phyloP scores from a whole-genome alignment of 2,797 vertebrate genomes.

The Telmatherina bonti region DNA sequence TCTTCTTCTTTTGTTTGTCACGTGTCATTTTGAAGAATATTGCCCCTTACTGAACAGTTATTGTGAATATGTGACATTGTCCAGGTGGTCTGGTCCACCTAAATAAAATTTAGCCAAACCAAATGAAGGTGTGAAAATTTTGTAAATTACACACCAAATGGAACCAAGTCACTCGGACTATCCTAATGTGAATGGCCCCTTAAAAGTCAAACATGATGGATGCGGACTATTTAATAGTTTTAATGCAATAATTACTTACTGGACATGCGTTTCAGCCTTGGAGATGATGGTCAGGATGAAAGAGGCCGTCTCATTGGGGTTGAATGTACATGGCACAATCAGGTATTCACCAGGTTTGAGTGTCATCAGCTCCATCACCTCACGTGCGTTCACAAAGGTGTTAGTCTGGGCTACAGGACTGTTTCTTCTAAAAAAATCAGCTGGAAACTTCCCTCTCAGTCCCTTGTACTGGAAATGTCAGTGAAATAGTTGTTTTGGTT shows the following conservation, averaged over 20 bases:
- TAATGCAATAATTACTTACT: slow-evolving; percentile 52
- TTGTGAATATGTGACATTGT: no score
- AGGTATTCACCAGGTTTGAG: slow-evolving; percentile 76
- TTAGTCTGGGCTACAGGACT: slow-evolving; percentile 34
- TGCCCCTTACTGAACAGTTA: no score
- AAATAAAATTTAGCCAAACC: no score
- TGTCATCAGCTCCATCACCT: slow-evolving; percentile 62
- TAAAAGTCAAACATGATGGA: no score
- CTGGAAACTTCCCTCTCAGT: slow-evolving; percentile 62
- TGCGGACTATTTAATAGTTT: no score
- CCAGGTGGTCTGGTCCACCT: no score
- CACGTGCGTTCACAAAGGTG: slow-evolving; percentile 47
- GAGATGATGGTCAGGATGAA: slow-evolving; percentile 76
- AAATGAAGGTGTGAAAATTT: no score
- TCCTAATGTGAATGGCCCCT: no score
- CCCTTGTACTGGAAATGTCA: slow-evolving; percentile 51
- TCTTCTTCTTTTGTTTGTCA: no score
- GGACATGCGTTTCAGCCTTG: slow-evolving; percentile 58
- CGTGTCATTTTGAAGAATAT: no score
- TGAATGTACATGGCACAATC: slow-evolving; percentile 73
- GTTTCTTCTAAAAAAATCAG: slow-evolving; percentile 63
- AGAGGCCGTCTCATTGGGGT: slow-evolving; percentile 53
- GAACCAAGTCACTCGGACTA: no score
- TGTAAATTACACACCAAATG: no score
- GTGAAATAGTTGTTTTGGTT: not conserved